Evolutionary conservation across 2,888 invertebrate genomes (phyloP), one percentile per base, ranked within the genome.

Genomic region (Rhingia rostrata): DNA sequence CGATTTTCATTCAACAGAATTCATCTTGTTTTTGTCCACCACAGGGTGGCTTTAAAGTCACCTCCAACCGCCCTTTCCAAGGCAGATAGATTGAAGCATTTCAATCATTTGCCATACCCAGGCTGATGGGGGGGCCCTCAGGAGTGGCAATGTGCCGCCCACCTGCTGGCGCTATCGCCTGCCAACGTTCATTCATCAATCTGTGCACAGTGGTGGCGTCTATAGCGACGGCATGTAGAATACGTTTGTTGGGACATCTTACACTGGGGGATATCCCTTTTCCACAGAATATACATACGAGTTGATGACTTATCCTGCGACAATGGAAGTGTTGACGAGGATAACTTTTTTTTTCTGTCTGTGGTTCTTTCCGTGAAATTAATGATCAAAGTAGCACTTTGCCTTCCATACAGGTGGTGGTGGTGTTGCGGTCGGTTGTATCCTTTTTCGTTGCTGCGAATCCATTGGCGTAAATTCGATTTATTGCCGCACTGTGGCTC

Each of bases 21-120:
- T 60, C 43, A 61, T 32, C 61, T 81, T 54, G 53, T 74, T 30
- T 85, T 72, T 45, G 30, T 41, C 53, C 85, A 63, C 82, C 39
- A 53, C 75, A 64, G 85, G 64, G 79, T 86, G 80, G 87, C 86
- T 82, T 86, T 64, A 70, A 86, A 86, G 87, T 73, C 86, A 81
- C 73, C 41, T 43, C 37, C 69, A 10, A 6, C 30, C 45, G 10
- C 37, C 14, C 37, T 14, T 7, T 47, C 35, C 30, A 22, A 37
- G 74, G 54, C 74, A 79, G 70, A 80, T 75, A 66, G 84, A 75
- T 84, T 84, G 84, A 84, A 80, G 74, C 74, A 61, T 72, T 84
- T 84, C 79, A 84, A 84, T 84, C 83, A 84, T 79, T 69, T 70
- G 70, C n/a, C n/a, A n/a, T n/a, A n/a, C n/a, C 47, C 74, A 49